Conservation (phyloP, 2,797 vertebrate genomes). For the Graptemys geographica region DNA sequence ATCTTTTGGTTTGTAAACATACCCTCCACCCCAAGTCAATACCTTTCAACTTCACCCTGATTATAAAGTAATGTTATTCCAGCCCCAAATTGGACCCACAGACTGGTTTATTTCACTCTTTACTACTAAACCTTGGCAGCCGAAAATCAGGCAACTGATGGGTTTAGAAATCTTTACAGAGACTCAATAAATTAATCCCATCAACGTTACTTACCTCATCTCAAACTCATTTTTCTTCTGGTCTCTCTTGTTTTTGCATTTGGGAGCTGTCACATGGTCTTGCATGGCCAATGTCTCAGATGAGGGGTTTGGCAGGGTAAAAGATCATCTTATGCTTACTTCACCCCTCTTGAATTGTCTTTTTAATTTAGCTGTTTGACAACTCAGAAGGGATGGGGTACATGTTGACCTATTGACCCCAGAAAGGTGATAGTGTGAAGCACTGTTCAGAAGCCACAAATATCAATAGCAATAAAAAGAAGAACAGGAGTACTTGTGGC, state of each 20-base stretch:
- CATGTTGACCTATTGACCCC: not conserved
- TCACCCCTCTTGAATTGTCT: not conserved
- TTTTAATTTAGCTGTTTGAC: not conserved
- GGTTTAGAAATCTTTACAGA: not conserved
- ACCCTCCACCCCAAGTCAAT: not conserved
- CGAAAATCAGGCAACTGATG: not conserved
- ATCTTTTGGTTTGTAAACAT: not conserved
- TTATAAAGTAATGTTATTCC: not conserved
- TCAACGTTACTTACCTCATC: not conserved
- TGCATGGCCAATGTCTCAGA: not conserved
- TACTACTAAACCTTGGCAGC: not conserved
- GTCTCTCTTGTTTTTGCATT: not conserved
- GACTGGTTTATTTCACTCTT: not conserved
- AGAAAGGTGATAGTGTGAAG: not conserved
- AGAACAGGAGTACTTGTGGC: no score
- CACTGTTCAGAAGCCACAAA: not conserved
- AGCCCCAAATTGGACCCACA: not conserved
- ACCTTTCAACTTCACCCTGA: not conserved
- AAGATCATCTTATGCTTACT: not conserved
- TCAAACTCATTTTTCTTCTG: not conserved
- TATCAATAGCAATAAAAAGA: not conserved
- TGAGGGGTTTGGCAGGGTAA: not conserved
- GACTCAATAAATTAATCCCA: not conserved
- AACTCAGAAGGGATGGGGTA: not conserved
- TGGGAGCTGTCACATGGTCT: not conserved